Evolutionary conservation across 1,140 invertebrate genomes (phyloP).

Genomic region (Sarcophaga bullata): DNA sequence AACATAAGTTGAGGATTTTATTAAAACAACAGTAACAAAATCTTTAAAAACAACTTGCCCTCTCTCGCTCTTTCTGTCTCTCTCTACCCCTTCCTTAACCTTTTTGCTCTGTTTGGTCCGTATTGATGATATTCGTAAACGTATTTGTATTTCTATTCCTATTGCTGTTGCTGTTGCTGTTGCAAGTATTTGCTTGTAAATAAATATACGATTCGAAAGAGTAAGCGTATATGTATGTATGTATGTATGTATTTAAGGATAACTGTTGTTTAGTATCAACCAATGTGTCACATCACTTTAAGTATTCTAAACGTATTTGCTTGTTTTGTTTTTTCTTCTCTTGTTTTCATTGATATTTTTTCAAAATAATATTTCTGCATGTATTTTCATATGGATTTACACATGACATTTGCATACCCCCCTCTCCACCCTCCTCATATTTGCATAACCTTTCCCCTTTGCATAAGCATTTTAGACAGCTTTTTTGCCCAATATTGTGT

Average conservation of each 20-base stretch:
- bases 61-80: too few species aligned
- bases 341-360: conserved; percentile 30
- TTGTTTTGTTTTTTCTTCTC: too few species aligned
- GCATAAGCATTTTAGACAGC: not conserved
- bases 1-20: conserved; percentile 41
- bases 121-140: too few species aligned
- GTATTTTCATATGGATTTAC: conserved; percentile 34
- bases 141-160: not conserved
- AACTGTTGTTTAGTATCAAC: conserved; percentile 27
- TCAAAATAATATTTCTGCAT: not conserved
- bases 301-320: conserved; percentile 22
- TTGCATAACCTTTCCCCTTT: not conserved
- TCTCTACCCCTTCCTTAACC: too few species aligned
- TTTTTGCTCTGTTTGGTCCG: too few species aligned
- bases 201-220: not conserved
- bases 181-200: not conserved
- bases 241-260: conserved; percentile 13
- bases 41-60: conserved; percentile 9
- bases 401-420: not conserved
- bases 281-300: conserved; percentile 41
- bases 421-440: not conserved
- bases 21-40: conserved; percentile 40
- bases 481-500: not conserved
- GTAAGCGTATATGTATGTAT: not conserved
- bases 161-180: not conserved